phyloP scores from a whole-genome alignment of 2,888 invertebrate species.

The Ceraclea dissimilis region DNA sequence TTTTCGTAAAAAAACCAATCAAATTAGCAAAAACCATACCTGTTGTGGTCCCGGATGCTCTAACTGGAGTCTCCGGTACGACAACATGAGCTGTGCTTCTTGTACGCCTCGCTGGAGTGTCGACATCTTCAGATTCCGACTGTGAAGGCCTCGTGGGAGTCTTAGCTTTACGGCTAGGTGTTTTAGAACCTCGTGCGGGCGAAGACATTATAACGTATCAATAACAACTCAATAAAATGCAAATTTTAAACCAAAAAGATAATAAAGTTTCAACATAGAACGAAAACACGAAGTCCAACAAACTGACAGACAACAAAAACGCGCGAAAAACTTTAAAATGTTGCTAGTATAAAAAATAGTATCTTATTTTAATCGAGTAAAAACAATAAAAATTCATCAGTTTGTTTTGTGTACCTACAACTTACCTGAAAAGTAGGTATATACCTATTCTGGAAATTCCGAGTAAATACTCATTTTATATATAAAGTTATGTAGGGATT shows the following conservation, averaged over 20 bases:
- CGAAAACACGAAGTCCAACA: slow-evolving; percentile 5
- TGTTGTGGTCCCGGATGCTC: slow-evolving; percentile 33
- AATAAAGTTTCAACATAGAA: slow-evolving; percentile 4
- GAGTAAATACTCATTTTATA: too few relatives aligned
- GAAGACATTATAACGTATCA: slow-evolving; percentile 13
- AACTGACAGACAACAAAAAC: slow-evolving; percentile 3
- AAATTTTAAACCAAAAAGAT: background rate
- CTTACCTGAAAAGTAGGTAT: too few relatives aligned
- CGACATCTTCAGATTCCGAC: slow-evolving; percentile 41
- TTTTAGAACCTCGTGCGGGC: slow-evolving; percentile 14
- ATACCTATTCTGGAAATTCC: too few relatives aligned
- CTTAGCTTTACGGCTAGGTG: slow-evolving; percentile 32
- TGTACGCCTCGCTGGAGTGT: slow-evolving; percentile 43
- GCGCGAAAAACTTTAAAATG: slow-evolving; percentile 7
- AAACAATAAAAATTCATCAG: too few relatives aligned
- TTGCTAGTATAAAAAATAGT: slow-evolving; percentile 6
- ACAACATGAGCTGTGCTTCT: slow-evolving; percentile 42
- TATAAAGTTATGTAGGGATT: too few relatives aligned
- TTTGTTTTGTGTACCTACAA: too few relatives aligned
- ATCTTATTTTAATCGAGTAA: too few relatives aligned
- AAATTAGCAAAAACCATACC: too few relatives aligned
- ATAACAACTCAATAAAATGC: background rate
- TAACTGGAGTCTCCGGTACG: slow-evolving; percentile 46
- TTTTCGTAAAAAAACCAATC: too few relatives aligned
- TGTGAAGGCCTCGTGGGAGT: slow-evolving; percentile 37